Conservation (phyloP, 1,140 invertebrate genomes). For the Apocrypta bakeri region DNA sequence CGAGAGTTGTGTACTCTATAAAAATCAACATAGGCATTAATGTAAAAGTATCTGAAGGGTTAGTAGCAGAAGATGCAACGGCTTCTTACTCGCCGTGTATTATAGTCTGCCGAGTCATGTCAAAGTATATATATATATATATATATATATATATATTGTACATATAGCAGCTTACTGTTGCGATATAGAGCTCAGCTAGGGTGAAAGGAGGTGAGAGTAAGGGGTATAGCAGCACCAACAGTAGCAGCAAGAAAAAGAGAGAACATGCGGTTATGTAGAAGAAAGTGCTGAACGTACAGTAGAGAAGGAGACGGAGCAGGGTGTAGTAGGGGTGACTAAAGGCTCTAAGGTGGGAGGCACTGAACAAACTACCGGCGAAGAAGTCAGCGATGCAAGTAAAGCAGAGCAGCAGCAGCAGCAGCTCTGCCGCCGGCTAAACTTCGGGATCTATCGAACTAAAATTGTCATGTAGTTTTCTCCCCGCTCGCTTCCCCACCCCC, state of each 20-base stretch:
- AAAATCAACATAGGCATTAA: constrained; percentile 40
- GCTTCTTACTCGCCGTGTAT: constrained; percentile 23
- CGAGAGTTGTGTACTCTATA: neutral
- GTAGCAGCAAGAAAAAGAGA: constrained; percentile 52
- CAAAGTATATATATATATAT: constrained; percentile 14
- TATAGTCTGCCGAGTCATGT: constrained; percentile 13
- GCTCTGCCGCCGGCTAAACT: constrained; percentile 70
- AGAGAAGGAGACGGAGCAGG: constrained; percentile 45
- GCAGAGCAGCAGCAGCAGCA: constrained; percentile 68
- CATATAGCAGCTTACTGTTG: constrained; percentile 4
- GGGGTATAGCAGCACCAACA: constrained; percentile 15
- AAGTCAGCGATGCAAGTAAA: constrained; percentile 70
- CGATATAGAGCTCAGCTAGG: neutral
- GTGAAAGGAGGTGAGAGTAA: neutral
- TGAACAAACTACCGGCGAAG: constrained; percentile 73
- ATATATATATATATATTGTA: neutral
- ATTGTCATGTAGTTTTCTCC: constrained; percentile 73
- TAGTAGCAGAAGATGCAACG: constrained; percentile 20
- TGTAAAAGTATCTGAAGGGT: constrained; percentile 41
- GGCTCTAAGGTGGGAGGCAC: constrained; percentile 53
- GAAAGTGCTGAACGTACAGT: constrained; percentile 50
- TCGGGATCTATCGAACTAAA: constrained; percentile 73
- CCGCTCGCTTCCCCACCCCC: constrained; percentile 56
- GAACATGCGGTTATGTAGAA: constrained; percentile 62
- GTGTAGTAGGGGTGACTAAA: constrained; percentile 21